Evolutionary conservation across 2,888 invertebrate species (phyloP).

Genomic region (Eurytoma adleriae): DNA sequence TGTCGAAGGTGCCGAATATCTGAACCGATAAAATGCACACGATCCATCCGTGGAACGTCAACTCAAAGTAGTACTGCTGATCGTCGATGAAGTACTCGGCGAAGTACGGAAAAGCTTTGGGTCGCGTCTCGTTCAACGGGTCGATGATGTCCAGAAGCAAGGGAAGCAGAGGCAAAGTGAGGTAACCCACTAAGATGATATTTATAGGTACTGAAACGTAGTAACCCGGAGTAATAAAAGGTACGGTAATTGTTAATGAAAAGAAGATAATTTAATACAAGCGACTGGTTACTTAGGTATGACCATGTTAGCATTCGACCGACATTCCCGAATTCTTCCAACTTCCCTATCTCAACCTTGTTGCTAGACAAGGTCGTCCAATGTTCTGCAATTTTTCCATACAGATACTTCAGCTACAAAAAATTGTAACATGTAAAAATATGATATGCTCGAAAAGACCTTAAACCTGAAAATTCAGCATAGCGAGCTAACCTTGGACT

Average conservation of each 20-base stretch:
- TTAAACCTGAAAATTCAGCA: too few species aligned
- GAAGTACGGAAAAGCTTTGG: conserved; percentile 5
- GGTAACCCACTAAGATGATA: background rate
- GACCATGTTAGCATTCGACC: background rate
- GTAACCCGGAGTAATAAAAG: background rate
- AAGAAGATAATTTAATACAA: background rate
- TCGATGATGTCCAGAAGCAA: conserved; percentile 16
- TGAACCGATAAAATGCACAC: conserved; percentile 16
- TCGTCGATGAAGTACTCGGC: conserved; percentile 32
- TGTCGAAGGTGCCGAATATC: conserved; percentile 16
- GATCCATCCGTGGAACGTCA: conserved; percentile 26
- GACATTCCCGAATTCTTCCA: conserved; percentile 4
- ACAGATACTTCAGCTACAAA: conserved; percentile 21
- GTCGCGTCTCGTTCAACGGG: conserved; percentile 30
- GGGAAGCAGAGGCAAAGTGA: conserved; percentile 6
- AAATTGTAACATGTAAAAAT: conserved; percentile 1
- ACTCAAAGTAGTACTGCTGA: conserved; percentile 26
- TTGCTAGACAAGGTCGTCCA: conserved; percentile 18
- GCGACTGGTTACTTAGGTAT: conserved; percentile 20
- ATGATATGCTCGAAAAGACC: too few species aligned
- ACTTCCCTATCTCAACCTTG: background rate
- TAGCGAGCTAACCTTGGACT: conserved; percentile 3
- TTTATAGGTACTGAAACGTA: conserved; percentile 30
- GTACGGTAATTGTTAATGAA: background rate
- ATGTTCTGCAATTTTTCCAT: conserved; percentile 26